Evolutionary conservation across 1,140 invertebrate species (phyloP), one percentile per base, ranked within the genome.

Genomic region (Agrypnia vestita): DNA sequence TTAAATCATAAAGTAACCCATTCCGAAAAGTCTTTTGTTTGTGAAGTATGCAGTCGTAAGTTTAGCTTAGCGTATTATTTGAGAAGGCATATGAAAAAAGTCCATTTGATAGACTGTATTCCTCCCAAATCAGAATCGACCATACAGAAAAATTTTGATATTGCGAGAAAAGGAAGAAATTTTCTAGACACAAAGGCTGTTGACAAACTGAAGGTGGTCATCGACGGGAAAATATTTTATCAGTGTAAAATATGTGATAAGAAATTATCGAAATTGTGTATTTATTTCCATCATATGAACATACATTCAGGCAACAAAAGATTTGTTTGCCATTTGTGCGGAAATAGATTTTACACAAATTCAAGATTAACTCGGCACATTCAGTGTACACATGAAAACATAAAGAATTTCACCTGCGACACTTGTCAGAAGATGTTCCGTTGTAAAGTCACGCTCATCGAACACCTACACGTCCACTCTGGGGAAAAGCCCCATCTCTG

Each of bases 291-390:
- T 86, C 93, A 94, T 79, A 88, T 89, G 80, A 87, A 91, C 4
- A 93, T 93, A 43, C 94, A 95, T 86, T 94, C 93, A 1, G 93
- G 94, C 11, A 93, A 95, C 84, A 91, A 93, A 76, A 93, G 93
- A 1, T 95, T 91, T 84, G 91, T 92, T 43, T 96, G 95, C 84
- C 91, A 93, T 78, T 85, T 94, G 1, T 96, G 94, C 84, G 94
- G 93, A 0, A 95, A 94, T 84, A 92, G 93, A 76, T 96, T 95
- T 85, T 87, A 92, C 19, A 90, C 93, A 12, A 90, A 90, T 3
- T 89, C 91, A 84, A 92, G 92, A 6, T 85, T 94, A 15, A 88
- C 89, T 6, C 86, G 92, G 13, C 94, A 94, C 84, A 67, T 93
- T 15, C 88, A 90, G 13, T 91, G 93, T 71, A 93, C 93, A 0